Evolutionary conservation across 2,113 vertebrate genomes (phyloP), one percentile per base, ranked within the genome.

Genomic region (Candoia aspera): DNA sequence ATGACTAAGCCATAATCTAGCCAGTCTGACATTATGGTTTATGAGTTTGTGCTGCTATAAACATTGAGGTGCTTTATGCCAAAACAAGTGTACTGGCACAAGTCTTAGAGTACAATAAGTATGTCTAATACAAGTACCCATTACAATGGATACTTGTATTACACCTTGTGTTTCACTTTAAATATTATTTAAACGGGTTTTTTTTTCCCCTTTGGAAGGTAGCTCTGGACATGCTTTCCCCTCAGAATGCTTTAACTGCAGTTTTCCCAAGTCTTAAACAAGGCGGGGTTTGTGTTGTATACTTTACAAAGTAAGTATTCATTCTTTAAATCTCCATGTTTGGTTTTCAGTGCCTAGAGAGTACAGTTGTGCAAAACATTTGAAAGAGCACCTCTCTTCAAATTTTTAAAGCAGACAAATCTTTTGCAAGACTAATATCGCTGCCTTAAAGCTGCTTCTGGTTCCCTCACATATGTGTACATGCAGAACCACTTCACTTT

Each of bases 281-380:
- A 0, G 98, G 99, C 79, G 98, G 97, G 0, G 96, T 99, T 24
- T 99, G 98, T 21, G 97, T 97, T 4, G 96, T 99, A 68, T 99
- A 99, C 96, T 95, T 99, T 89, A 98, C 98, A 73, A 99, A 99
- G 99, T 99, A 96, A 97, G 98, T 98, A 93, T 95, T 84, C 85
- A 33, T 57, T 94, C 73, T 49, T 93, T 57, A 21, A 59, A 93
- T 95, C 58, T 87, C 33, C 0, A 12, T 10, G 17, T 93, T 94
- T 54, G 87, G 89, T 92, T 60, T 46, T 53, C 91, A 79, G 17
- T 79, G 33, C n/a, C 33, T 73, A 73, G 64, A 68, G 29, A 68
- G 29, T 17, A 33, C 13, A 73, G 15, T 68, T 68, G 64, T 42
- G 73, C 17, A 42, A 42, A 42, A 9, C 21, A 79, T 42, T 79